Conservation (phyloP, 2,113 vertebrate genomes). For the Dissostichus mawsoni region DNA sequence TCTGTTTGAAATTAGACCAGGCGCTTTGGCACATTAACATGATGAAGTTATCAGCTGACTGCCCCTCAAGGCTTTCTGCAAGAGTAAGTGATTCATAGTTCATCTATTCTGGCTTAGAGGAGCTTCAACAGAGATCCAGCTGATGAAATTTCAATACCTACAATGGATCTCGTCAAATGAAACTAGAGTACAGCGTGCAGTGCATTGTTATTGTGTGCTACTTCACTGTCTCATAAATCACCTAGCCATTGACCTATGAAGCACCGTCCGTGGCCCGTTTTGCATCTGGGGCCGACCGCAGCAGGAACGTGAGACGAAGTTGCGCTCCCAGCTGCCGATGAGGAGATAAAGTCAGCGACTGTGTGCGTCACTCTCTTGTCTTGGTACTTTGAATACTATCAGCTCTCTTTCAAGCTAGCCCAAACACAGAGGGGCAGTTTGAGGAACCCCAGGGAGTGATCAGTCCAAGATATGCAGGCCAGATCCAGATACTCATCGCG, state of each 20-base stretch:
- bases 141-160: conserved; percentile 42
- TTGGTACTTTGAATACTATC: conserved; percentile 79
- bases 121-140: conserved; percentile 12
- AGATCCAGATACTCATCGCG: conserved; percentile 69
- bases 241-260: conserved; percentile 42
- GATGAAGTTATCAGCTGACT: conserved; percentile 58
- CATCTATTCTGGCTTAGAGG: not conserved
- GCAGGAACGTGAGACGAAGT: conserved; percentile 57
- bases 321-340: conserved; percentile 76
- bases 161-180: conserved; percentile 27
- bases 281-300: conserved; percentile 35
- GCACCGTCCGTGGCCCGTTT: conserved; percentile 34
- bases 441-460: conserved; percentile 72
- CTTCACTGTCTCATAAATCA: conserved; percentile 56
- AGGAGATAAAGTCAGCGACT: conserved; percentile 70
- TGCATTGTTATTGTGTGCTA: conserved; percentile 7
- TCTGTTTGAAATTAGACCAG: conserved; percentile 75
- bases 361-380: conserved; percentile 79
- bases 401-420: conserved; percentile 74
- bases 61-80: conserved; percentile 53
- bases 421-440: conserved; percentile 73
- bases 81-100: conserved; percentile 30
- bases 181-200: conserved; percentile 3
- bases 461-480: conserved; percentile 66
- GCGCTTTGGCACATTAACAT: conserved; percentile 62